Evolutionary conservation across 2,888 invertebrate species (phyloP), one percentile per base, ranked within the genome.

Genomic region (Leptodirus hochenwartii): DNA sequence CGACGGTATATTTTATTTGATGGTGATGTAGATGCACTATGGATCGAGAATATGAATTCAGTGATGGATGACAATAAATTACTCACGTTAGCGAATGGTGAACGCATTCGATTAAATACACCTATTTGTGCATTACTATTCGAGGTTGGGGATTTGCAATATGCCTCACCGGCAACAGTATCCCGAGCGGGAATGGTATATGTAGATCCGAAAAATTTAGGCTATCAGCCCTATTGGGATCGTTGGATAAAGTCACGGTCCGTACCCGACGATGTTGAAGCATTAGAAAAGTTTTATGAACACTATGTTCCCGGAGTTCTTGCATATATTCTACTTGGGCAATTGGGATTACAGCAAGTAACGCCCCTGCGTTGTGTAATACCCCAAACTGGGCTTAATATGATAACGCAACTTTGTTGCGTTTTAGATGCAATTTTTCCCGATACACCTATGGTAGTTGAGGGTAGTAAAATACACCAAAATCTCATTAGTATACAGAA

Each of bases 1-100:
- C 66, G 71, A 30, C 71, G 73, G 34, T 88, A 84, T 50, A 82
- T 88, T 26, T 59, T 90, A 26, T 90, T 88, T 56, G 91, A 91
- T 49, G 91, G 91, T 3, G 88, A 90, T 49, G 87, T 91, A 3
- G 90, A 91, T 59, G 82, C 90, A 1, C 61, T 88, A 22, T 91
- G 90, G 90, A 85, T 91, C 39, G 91, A 91, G 56, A 91, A 90
- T 57, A 90, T 91, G 87, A 91, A 90, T 59, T 87, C 88, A 0
- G 88, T 91, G 2, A 90, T 91, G 90, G 91, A 91, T 47, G 90
- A 91, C 53, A 91, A 90, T 50, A 80, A 77, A 47, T 58, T 90
- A 23, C 58, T 91, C 31, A 91, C 90, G 1, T 59, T 91, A 34
- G 85, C 88, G 4, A 91, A 90, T 51, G 88, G 88, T 32, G 82